Conservation (phyloP, 1,140 invertebrate species). For the Atta cephalotes region DNA sequence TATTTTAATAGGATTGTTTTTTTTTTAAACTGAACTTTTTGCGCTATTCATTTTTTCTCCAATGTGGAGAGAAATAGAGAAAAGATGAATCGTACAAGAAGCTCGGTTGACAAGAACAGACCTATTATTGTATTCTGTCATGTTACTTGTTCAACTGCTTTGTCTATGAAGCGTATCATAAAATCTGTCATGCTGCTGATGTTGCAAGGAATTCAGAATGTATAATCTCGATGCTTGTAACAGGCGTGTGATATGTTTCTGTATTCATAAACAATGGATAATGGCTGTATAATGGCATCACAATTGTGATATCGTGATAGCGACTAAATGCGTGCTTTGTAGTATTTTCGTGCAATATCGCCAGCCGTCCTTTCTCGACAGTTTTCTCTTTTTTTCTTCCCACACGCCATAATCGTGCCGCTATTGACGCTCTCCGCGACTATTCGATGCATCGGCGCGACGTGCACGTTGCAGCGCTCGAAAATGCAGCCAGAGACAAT, state of each 20-base stretch:
- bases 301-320: constrained; percentile 67
- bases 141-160: background rate
- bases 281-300: constrained; percentile 49
- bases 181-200: constrained; percentile 25
- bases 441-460: constrained; percentile 73
- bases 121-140: background rate
- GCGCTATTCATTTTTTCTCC: too few species aligned
- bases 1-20: background rate
- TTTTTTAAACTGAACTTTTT: too few species aligned
- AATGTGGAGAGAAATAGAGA: too few species aligned
- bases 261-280: constrained; percentile 69
- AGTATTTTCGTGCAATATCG: constrained; percentile 45
- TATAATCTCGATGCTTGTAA: constrained; percentile 41
- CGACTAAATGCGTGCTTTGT: constrained; percentile 65
- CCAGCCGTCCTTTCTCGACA: constrained; percentile 38
- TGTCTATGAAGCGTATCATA: background rate
- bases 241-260: constrained; percentile 56
- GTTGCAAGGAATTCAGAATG: constrained; percentile 1
- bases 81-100: too few species aligned
- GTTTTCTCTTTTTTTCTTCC: constrained; percentile 36
- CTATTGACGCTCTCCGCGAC: constrained; percentile 78
- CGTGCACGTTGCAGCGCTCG: constrained; percentile 74
- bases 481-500: constrained; percentile 73
- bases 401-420: constrained; percentile 41
- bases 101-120: too few species aligned